Evolutionary conservation across 2,113 vertebrate genomes (phyloP), one percentile per base, ranked within the genome.

Genomic region (Rhadina sibilatrix): DNA sequence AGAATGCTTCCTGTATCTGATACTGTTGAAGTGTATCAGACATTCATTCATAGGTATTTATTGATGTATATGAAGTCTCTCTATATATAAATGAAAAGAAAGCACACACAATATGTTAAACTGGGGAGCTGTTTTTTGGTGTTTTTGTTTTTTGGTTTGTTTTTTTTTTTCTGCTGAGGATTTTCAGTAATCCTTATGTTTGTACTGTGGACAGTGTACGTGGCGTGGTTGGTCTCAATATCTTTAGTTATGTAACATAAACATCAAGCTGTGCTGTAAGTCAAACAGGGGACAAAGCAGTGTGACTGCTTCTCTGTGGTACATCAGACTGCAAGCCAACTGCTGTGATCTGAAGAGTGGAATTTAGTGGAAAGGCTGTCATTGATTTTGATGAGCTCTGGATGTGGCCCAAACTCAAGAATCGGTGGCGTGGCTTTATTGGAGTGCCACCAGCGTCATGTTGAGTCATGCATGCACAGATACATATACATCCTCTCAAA

Each of bases 141-240:
- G 19, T 46, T 20, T 20, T 46, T 46, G 40, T 40, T 40, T 46
- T 46, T 42, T 42, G 42, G 6, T 42, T 42, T 42, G 44, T 19
- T 59, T 54, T 57, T 78, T 44, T 72, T 38, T 59, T 5, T 8
- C 53, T 7, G 7, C 30, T 47, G 65, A 69, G 87, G 94, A 91
- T 96, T 97, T 91, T 82, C 60, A 66, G 54, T 97, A 96, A 96
- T 96, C 95, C 90, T 94, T 76, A 11, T 94, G 52, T 93, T 70
- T 78, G 75, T 72, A 18, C 37, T 83, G 68, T 24, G 50, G 80
- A 35, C 27, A 46, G 77, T 53, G 57, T 64, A n/a, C 1, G 5
- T 66, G 64, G 38, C 38, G 82, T 84, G 82, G 57, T 74, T 93
- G 64, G 87, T 89, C 84, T 93, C 87, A 50, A 21, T 94, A 79